Evolutionary conservation across 2,888 invertebrate species (phyloP).

Genomic region (Carcina quercana): DNA sequence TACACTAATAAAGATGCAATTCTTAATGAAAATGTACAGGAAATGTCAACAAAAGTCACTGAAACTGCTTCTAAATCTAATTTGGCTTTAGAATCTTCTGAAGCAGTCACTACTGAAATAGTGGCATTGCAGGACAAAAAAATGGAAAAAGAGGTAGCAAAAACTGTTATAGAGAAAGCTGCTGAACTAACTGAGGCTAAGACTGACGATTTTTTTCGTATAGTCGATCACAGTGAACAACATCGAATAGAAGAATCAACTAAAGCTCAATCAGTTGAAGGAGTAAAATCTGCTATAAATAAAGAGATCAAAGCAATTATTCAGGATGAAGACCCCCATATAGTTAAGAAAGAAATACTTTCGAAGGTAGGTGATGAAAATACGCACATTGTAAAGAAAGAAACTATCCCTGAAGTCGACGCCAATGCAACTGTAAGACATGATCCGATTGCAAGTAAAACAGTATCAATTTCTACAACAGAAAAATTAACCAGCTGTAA

Average conservation of each 20-base stretch:
- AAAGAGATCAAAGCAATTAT: not conserved
- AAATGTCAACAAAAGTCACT: conserved; percentile 34
- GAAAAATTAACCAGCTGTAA: no score
- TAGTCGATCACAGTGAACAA: no score
- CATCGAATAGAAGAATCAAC: no score
- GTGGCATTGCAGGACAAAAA: conserved; percentile 22
- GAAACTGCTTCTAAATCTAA: conserved; percentile 32
- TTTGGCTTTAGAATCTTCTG: conserved; percentile 20
- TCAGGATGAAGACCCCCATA: conserved; percentile 11
- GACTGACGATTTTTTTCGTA: no score
- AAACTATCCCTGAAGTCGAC: conserved; percentile 3
- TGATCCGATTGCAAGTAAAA: not conserved
- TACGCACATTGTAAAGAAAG: conserved; percentile 11
- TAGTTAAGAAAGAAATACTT: conserved; percentile 6
- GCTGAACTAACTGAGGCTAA: no score
- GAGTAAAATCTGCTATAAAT: conserved; percentile 19
- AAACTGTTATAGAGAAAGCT: conserved; percentile 21
- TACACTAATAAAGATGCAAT: conserved; percentile 59
- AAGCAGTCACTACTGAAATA: conserved; percentile 21
- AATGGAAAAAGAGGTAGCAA: conserved; percentile 21
- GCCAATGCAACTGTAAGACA: not conserved
- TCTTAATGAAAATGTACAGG: conserved; percentile 33
- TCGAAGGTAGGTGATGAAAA: not conserved
- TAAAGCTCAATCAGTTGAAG: conserved; percentile 12
- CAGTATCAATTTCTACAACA: not conserved